Evolutionary conservation across 2,888 invertebrate genomes (phyloP), one percentile per base, ranked within the genome.

Genomic region (Euplagia quadripunctaria): DNA sequence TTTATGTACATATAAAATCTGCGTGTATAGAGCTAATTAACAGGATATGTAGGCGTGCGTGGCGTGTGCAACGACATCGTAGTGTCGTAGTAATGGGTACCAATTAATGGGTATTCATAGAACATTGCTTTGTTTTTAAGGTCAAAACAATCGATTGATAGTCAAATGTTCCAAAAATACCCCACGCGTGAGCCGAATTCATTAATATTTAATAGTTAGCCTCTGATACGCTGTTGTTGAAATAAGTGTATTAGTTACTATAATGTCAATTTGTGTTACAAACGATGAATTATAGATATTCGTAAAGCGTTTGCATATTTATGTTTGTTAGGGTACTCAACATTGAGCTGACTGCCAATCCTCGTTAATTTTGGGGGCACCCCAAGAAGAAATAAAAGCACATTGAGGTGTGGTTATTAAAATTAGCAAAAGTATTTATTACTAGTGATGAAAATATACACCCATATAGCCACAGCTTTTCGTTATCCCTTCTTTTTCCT

Each of bases 121-220:
- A 51, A 17, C 74, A 74, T 61, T 51, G 17, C 58, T 51, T 68
- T 74, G 52, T 72, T 77, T 75, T n/a, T 75, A 82, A 82, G 80
- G 83, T 80, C 77, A 81, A 79, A 77, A 71, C 73, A 75, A 79
- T 82, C 83, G 79, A 83, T 83, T 74, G 31, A 63, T 55, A 71
- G 68, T 71, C 41, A 68, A 73, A 79, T 71, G 72, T 63, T 71
- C 77, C 68, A 68, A 79, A 83, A 82, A 79, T 79, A 75, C 49
- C 64, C 11, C 55, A 73, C 73, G 82, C 72, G 73, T 55, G 80
- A 49, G 63, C 51, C 42, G 58, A 16, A 20, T 64, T 75, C 72
- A 69, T 72, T 76, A 78, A 76, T 75, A 71, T 68, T 72, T 66
- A 64, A 74, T 71, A 64, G 41, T 31, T 58, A 11, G 52, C 68